phyloP scores from a whole-genome alignment of 2,113 vertebrate species.

The Ophthalmotilapia sp. region DNA sequence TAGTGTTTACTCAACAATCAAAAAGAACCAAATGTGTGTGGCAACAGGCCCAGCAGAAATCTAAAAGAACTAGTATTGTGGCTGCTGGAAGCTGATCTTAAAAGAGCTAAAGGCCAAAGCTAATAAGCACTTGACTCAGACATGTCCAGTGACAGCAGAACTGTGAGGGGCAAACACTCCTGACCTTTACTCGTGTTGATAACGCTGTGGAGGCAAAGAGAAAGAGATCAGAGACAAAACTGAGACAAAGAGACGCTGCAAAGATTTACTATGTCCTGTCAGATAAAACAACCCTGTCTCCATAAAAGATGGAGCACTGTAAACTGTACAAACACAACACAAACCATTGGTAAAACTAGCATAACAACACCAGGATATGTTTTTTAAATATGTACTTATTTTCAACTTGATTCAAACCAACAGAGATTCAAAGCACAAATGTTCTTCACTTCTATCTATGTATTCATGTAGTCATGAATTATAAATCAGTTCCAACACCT shows the following conservation, averaged over 20 bases:
- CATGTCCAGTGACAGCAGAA: not conserved
- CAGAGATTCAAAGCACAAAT: not conserved
- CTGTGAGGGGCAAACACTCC: not conserved
- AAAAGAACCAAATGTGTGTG: not conserved
- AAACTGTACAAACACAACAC: not conserved
- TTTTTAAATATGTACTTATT: not conserved
- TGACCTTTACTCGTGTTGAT: slow-evolving; percentile 26
- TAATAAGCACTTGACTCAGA: slow-evolving; percentile 26
- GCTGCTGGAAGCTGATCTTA: not conserved
- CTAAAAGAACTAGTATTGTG: not conserved
- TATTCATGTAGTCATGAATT: not conserved
- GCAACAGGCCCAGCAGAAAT: not conserved
- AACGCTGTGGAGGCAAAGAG: not conserved
- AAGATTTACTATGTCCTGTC: not conserved
- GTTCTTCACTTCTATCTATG: not conserved
- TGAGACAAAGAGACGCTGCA: not conserved
- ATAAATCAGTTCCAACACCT: not conserved
- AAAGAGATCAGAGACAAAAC: not conserved
- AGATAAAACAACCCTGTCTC: not conserved
- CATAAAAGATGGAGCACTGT: not conserved
- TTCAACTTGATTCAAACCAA: not conserved
- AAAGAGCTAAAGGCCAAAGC: slow-evolving; percentile 22
- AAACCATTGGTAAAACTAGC: not conserved
- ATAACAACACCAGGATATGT: not conserved
- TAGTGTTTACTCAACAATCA: not conserved